Conservation (phyloP, 2,888 invertebrate species). For the Patella ulyssiponensis region DNA sequence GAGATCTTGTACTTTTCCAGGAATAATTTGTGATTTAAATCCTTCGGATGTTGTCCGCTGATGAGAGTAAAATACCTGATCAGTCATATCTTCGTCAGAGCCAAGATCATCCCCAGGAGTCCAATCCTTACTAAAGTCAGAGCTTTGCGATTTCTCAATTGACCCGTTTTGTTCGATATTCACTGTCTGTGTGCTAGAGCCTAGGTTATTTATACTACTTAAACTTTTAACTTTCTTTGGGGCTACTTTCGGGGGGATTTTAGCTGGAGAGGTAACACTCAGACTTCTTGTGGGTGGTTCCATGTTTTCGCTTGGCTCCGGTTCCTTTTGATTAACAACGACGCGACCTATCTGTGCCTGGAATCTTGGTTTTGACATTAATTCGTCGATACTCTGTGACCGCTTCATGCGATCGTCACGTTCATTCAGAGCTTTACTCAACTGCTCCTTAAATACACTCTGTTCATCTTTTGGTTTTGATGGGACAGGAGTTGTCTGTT, state of each 20-base stretch:
- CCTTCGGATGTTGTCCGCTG: conserved; percentile 41
- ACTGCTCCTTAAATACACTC: conserved; percentile 53
- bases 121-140: conserved; percentile 52
- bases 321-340: conserved; percentile 15
- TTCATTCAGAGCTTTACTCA: conserved; percentile 49
- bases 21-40: conserved; percentile 57
- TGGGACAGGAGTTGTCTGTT: conserved; percentile 42
- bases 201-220: background rate
- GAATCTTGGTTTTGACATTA: conserved; percentile 11
- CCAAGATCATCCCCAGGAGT: conserved; percentile 61
- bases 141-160: background rate
- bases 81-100: conserved; percentile 60
- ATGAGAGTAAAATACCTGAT: conserved; percentile 33
- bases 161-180: background rate
- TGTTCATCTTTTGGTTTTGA: conserved; percentile 56
- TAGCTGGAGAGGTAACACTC: conserved; percentile 16
- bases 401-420: conserved; percentile 45
- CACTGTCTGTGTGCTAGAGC: conserved; percentile 13
- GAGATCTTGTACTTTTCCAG: conserved; percentile 47
- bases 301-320: background rate
- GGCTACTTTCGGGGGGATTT: conserved; percentile 14
- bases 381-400: background rate
- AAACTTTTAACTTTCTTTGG: conserved; percentile 13
- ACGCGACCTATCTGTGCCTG: conserved; percentile 21
- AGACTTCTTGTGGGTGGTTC: conserved; percentile 12